Base-by-base conservation (phyloP, 2,888 invertebrate species). In the Iphiclides podalirius region DNA sequence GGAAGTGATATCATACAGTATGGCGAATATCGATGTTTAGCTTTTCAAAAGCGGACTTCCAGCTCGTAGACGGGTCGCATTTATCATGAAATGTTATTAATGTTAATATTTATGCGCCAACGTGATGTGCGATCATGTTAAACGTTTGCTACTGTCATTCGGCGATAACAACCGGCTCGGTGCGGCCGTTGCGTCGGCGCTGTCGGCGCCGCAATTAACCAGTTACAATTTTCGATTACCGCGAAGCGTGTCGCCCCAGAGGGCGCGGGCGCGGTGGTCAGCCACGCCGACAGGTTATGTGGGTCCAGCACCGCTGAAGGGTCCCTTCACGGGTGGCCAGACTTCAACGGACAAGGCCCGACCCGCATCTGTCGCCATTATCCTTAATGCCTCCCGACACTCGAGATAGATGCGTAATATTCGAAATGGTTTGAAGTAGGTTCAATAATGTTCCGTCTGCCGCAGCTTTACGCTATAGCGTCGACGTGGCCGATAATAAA, bases 181-280 rank as follows among this genome's bases (percentile, higher is more conserved):
- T 36, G 47, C 45, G 52, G 47, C 53, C 53, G 57, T 57, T 54
- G 56, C 61, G 57, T 60, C 61, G 66, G 62, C 66, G 15, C 26
- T 49, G 49, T 39, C 16, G 61, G 52, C 65, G 59, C 59, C 60
- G 57, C 67, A 79, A 80, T 82, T 78, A 79, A 71, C 68, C 68
- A 75, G 79, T 75, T 70, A 75, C 70, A 77, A 79, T 82, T 80
- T 83, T 80, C 75, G 79, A 80, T 81, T 80, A 78, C 68, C 63
- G 66, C 63, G 62, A 59, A 72, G 72, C 76, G 70, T 76, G 71
- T 70, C 72, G 62, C 59, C 60, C 57, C 33, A 38, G 35, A 15
- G 40, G 34, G 42, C 64, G 61, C 64, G 58, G 57, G 50, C 26
- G 54, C 60, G 63, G 63, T 6, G 4, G 3, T 20, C 20, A 20